Conservation (phyloP, 2,113 vertebrate genomes). For the Ivindomyrus marchei region DNA sequence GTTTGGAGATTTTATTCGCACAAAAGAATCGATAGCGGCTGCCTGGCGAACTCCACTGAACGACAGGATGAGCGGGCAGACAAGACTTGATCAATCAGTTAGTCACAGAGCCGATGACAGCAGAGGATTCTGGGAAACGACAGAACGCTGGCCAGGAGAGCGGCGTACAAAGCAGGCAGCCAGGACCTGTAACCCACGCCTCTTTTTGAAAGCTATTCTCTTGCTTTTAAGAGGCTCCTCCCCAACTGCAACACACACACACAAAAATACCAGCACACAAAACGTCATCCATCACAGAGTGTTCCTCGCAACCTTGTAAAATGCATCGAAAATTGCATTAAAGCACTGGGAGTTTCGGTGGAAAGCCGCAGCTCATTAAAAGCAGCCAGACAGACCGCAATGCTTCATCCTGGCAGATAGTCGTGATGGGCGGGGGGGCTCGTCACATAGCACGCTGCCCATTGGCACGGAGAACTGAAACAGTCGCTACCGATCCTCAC, state of each 20-base stretch:
- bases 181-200: background rate
- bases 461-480: slow-evolving; percentile 23
- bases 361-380: slow-evolving; percentile 30
- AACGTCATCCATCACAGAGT: slow-evolving; percentile 9
- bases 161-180: background rate
- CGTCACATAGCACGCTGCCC: slow-evolving; percentile 7
- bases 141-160: background rate
- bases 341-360: slow-evolving; percentile 29
- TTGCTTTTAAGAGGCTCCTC: too few species aligned
- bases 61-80: background rate
- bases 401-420: slow-evolving; percentile 38
- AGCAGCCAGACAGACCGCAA: slow-evolving; percentile 29
- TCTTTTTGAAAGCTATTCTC: background rate
- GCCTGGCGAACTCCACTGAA: slow-evolving; percentile 16
- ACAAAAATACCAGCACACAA: background rate
- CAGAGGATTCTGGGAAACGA: background rate
- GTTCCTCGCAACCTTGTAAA: slow-evolving; percentile 40
- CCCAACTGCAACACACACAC: background rate
- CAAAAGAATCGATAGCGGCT: slow-evolving; percentile 31
- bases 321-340: slow-evolving; percentile 29
- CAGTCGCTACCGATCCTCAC: background rate
- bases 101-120: slow-evolving; percentile 24
- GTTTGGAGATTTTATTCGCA: slow-evolving; percentile 26
- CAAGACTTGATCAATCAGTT: slow-evolving; percentile 23
- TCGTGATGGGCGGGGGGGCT: slow-evolving; percentile 21